Conservation (phyloP, 2,888 invertebrate species). For the Leucoma salicis region DNA sequence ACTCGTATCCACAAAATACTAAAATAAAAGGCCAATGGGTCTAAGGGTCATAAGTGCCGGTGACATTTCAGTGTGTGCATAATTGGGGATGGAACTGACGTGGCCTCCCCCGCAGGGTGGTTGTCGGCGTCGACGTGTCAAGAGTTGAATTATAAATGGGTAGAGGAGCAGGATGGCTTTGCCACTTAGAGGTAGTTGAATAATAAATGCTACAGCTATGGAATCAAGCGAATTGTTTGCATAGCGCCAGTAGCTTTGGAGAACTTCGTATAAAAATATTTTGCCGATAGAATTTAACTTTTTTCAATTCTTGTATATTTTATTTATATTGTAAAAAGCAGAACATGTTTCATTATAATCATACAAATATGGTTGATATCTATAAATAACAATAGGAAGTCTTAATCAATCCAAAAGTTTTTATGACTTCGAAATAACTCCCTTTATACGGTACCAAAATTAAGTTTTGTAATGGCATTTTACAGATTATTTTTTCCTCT, state of each 20-base stretch:
- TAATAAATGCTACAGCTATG: constrained; percentile 63
- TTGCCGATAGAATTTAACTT: not conserved
- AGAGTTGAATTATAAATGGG: constrained; percentile 74
- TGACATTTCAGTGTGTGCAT: constrained; percentile 77
- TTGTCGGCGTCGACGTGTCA: constrained; percentile 76
- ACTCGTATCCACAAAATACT: constrained; percentile 56
- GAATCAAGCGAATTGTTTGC: constrained; percentile 30
- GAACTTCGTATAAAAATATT: constrained; percentile 1
- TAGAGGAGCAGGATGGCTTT: constrained; percentile 70
- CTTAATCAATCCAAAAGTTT: no score
- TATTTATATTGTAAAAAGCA: no score
- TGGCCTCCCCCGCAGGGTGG: constrained; percentile 36
- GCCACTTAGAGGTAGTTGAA: constrained; percentile 74
- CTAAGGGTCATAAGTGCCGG: constrained; percentile 76
- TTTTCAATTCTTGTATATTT: not conserved
- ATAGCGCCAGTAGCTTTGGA: constrained; percentile 23
- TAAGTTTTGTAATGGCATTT: no score
- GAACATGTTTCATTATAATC: no score
- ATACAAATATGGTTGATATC: no score
- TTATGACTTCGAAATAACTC: no score
- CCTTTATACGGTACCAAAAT: no score
- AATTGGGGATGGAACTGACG: constrained; percentile 76
- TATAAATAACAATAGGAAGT: no score
- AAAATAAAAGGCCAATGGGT: constrained; percentile 78
- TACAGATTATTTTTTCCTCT: no score